These are phyloP conservation scores for Lycocerus yunnanus DNA, from an alignment of 2,888 invertebrate genomes.

Conservation along the genomic window DNA sequence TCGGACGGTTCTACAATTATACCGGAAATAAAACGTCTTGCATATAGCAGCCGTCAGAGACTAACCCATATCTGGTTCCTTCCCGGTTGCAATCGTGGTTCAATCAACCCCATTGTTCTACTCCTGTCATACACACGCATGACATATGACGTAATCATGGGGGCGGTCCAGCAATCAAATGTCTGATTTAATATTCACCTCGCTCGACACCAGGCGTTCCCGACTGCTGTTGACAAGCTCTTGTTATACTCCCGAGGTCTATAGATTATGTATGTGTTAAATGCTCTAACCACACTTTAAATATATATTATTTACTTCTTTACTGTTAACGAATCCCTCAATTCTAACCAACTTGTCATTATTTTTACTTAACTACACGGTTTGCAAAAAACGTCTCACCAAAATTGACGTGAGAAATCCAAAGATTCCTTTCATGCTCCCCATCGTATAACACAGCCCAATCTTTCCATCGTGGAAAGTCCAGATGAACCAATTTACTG, in stretches of 20 bases:
- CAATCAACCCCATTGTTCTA: constrained; percentile 55
- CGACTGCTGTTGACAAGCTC: constrained; percentile 52
- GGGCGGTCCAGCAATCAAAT: constrained; percentile 55
- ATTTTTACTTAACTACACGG: neutral
- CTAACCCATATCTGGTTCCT: constrained; percentile 37
- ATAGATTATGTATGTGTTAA: constrained; percentile 48
- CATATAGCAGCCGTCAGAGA: constrained; percentile 32
- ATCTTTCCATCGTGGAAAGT: neutral
- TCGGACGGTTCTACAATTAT: constrained; percentile 37
- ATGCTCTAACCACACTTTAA: constrained; percentile 49
- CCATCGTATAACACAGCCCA: neutral
- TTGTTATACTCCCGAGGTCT: constrained; percentile 45
- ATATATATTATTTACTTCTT: constrained; percentile 42
- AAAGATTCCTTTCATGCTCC: neutral
- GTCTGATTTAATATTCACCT: constrained; percentile 57
- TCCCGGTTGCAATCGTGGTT: constrained; percentile 46
- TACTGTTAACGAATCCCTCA: constrained; percentile 15
- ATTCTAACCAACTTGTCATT: neutral
- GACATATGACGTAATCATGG: constrained; percentile 56
- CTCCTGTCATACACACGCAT: constrained; percentile 52
- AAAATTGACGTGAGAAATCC: neutral
- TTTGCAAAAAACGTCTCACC: neutral
- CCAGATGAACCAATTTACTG: neutral
- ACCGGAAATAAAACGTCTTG: constrained; percentile 48
- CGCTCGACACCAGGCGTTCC: constrained; percentile 50